Conservation (phyloP, 2,113 vertebrate genomes). For the Prietella phreatophila region DNA sequence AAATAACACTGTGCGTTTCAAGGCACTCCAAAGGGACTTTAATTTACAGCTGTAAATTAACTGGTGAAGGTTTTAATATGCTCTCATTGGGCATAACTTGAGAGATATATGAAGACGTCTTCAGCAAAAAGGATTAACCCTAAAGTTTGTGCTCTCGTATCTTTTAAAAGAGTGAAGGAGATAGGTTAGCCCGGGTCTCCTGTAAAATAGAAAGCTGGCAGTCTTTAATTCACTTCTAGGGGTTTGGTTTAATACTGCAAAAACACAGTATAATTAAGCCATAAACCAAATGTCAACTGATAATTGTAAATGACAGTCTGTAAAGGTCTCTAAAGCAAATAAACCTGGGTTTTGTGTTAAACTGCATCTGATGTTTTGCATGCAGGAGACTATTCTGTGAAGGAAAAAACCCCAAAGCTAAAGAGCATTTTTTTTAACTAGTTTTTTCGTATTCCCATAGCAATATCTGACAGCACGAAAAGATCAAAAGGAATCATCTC, state of each 20-base stretch:
- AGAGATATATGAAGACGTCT: not conserved
- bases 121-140: not conserved
- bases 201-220: not conserved
- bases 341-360: not conserved
- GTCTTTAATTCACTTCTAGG: not conserved
- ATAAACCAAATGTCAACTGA: conserved; percentile 14
- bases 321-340: conserved; percentile 12
- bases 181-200: no score
- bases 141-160: not conserved
- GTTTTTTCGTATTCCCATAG: not conserved
- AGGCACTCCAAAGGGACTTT: no score
- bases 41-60: conserved; percentile 25
- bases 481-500: conserved; percentile 11
- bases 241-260: not conserved
- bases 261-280: not conserved
- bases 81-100: not conserved
- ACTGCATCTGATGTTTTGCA: not conserved
- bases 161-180: not conserved
- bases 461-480: not conserved
- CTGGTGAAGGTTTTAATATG: not conserved
- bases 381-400: not conserved
- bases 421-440: not conserved
- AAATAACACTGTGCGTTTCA: no score
- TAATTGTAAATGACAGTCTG: conserved; percentile 17
- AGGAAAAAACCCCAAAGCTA: not conserved